Evolutionary conservation across 2,888 invertebrate genomes (phyloP), one percentile per base, ranked within the genome.

Genomic region (Phyllotreta striolata): DNA sequence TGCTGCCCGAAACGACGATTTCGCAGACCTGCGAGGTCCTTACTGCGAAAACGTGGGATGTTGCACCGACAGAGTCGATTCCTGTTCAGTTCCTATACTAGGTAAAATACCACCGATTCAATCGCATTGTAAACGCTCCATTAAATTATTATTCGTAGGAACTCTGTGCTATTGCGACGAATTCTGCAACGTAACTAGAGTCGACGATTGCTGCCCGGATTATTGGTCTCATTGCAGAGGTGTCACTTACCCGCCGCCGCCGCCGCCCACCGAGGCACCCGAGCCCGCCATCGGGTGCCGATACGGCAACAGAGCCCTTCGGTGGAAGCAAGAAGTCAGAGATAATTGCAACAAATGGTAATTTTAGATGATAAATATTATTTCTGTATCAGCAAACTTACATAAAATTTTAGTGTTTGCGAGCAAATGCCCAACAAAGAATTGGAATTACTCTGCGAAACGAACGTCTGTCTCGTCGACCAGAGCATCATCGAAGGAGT

Each of bases 141-240:
- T 7, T 8, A 47, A 46, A n/a, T n/a, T 34, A 38, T 40, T 40
- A 14, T 10, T 57, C 58, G 47, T 14, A 90, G 95, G 88, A 66
- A 94, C 95, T 0, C 80, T 91, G 9, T 98, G 98, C 81, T 98
- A 98, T 81, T 98, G 98, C 81, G 98, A 98, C 80, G 86, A 91
- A 70, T 97, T 96, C 82, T 97, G 97, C 83, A 90, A 93, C 78
- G 83, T 91, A 38, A 86, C 86, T 0, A 79, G 83, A 7, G 85
- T 86, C 40, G 89, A 89, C 71, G 97, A 97, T 79, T 98, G 97
- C 79, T 98, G 97, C 76, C 97, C 97, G 0, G 98, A 98, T 81
- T 98, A 90, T 79, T 87, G 86, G 79, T 84, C 86, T 0, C 87
- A 88, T 66, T 98, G 97, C 76, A 83, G 83, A 70, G 70, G 70